Conservation (phyloP, 2,888 invertebrate species). For the Ethmia dodecea region DNA sequence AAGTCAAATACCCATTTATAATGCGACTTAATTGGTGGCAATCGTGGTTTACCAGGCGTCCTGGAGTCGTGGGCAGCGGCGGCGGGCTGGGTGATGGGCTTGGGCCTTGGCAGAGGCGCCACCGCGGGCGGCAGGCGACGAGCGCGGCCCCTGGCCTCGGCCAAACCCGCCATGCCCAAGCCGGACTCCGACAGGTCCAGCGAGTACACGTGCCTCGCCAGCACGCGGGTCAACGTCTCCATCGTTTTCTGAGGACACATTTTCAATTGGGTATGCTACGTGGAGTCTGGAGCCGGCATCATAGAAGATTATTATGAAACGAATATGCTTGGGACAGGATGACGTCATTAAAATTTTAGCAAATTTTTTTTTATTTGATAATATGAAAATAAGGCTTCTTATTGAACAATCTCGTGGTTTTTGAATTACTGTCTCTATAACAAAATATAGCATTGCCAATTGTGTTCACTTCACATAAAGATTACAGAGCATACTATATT, state of each 20-base stretch:
- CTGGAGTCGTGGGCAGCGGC: slow-evolving; percentile 24
- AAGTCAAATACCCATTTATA: background rate
- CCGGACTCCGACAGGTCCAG: slow-evolving; percentile 93
- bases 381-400: too few relatives aligned
- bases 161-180: slow-evolving; percentile 83
- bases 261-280: too few relatives aligned
- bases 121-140: slow-evolving; percentile 18
- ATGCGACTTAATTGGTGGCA: background rate
- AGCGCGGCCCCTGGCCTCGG: slow-evolving; percentile 22
- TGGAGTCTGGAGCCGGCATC: too few relatives aligned
- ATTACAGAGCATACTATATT: too few relatives aligned
- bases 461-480: too few relatives aligned
- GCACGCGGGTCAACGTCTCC: slow-evolving; percentile 95
- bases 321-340: too few relatives aligned
- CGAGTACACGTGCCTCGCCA: slow-evolving; percentile 96
- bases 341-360: too few relatives aligned
- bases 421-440: too few relatives aligned
- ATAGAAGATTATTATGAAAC: too few relatives aligned
- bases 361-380: too few relatives aligned
- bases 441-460: too few relatives aligned
- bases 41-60: slow-evolving; percentile 30
- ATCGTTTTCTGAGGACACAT: slow-evolving; percentile 93
- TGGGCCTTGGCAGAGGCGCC: slow-evolving; percentile 34
- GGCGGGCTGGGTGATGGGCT: slow-evolving; percentile 27
- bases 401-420: too few relatives aligned